phyloP scores from a whole-genome alignment of 2,888 invertebrate genomes.

The Luffia ferchaultella region DNA sequence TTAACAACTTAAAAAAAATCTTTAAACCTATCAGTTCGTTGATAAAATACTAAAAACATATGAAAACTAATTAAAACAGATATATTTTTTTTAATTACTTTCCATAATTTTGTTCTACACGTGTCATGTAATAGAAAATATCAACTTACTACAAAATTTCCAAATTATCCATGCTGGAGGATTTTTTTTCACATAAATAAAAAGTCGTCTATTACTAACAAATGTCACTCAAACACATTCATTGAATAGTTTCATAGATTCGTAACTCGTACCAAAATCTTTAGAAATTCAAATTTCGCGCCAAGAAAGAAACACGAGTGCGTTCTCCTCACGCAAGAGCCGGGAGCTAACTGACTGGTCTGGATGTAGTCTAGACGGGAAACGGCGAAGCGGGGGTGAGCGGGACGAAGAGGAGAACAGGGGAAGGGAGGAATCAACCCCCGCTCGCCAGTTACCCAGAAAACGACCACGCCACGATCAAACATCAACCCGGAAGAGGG shows the following conservation, averaged over 20 bases:
- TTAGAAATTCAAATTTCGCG: constrained; percentile 41
- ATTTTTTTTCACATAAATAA: too few species aligned
- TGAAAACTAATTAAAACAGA: too few species aligned
- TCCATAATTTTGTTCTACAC: too few species aligned
- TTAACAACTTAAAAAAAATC: too few species aligned
- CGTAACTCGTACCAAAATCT: constrained; percentile 4
- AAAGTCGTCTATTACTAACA: neutral
- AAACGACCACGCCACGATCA: constrained; percentile 29
- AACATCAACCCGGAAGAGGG: constrained; percentile 41
- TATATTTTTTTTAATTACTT: too few species aligned
- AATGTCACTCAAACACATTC: neutral
- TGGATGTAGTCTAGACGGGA: constrained; percentile 47
- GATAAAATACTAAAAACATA: too few species aligned
- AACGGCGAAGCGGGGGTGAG: constrained; percentile 21
- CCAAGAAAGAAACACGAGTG: constrained; percentile 21
- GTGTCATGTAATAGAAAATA: too few species aligned
- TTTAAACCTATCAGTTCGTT: too few species aligned
- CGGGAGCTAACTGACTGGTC: constrained; percentile 36
- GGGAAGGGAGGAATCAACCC: constrained; percentile 21
- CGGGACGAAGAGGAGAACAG: constrained; percentile 9
- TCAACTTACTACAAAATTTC: neutral
- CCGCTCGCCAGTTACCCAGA: constrained; percentile 36
- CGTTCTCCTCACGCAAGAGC: constrained; percentile 28
- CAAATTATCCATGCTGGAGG: neutral
- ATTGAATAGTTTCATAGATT: neutral